Evolutionary conservation across 1,140 invertebrate species (phyloP).

Genomic region (Lepidurus packardi): DNA sequence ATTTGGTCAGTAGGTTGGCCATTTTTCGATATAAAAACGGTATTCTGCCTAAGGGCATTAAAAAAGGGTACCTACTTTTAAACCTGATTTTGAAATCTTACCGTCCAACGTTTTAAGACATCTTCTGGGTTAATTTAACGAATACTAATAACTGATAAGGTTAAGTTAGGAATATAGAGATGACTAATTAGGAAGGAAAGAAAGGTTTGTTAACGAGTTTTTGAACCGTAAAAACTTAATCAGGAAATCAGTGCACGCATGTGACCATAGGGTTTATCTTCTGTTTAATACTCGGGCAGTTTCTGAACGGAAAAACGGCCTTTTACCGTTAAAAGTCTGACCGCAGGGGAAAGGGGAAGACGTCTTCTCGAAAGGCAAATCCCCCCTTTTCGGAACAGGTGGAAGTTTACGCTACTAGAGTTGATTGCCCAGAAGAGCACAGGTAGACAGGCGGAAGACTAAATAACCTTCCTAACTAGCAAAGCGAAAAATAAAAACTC

Average conservation of each 20-base stretch:
- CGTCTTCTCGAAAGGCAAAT: not conserved
- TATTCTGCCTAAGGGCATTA: not conserved
- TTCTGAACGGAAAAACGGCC: not conserved
- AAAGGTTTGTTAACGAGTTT: too few relatives aligned
- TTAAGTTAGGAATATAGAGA: too few relatives aligned
- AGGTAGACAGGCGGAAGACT: not conserved
- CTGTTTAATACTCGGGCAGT: too few relatives aligned
- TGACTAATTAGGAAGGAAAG: too few relatives aligned
- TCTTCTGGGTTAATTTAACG: not conserved
- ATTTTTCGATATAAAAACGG: not conserved
- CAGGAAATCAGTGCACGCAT: too few relatives aligned
- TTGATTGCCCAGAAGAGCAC: not conserved
- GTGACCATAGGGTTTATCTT: too few relatives aligned
- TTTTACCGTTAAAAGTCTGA: not conserved
- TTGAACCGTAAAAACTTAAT: too few relatives aligned
- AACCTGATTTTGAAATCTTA: not conserved
- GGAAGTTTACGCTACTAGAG: not conserved
- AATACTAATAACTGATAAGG: not conserved
- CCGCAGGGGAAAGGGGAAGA: slow-evolving; percentile 6
- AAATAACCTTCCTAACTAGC: too few relatives aligned
- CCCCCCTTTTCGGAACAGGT: not conserved
- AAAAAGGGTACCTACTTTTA: not conserved
- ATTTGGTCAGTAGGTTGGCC: slow-evolving; percentile 3
- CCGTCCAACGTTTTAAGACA: not conserved
- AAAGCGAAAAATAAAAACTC: too few relatives aligned